Evolutionary conservation across 1,140 invertebrate genomes (phyloP), one percentile per base, ranked within the genome.

Genomic region (Helicoverpa zea): DNA sequence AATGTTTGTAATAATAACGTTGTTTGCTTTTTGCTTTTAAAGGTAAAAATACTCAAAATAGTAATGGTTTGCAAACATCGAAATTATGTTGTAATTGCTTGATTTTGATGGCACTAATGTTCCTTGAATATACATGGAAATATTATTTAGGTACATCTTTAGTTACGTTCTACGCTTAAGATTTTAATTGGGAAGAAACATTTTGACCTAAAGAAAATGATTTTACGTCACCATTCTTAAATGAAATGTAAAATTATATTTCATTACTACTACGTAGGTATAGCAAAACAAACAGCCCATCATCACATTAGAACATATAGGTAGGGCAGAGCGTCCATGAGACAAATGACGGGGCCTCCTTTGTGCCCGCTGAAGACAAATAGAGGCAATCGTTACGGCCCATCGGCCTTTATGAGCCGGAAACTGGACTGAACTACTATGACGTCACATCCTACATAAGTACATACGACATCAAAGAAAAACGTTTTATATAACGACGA

Each of bases 361-460:
- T 84, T 76, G 81, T 84, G 61, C 61, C 58, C 59, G 49, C 13
- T 76, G 47, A 86, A 87, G 86, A 89, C 84, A 87, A 90, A 89
- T 87, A 84, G 83, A 87, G 83, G 84, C 85, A 88, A 87, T 87
- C 83, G 83, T 82, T 83, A 73, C 83, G 84, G 86, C 84, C 83
- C 83, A 89, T 88, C 85, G 88, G 84, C 77, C 79, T 81, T 84
- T 86, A 86, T 82, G 47, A 79, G 61, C 49, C 84, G 85, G 88
- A 88, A 90, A 88, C 85, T 86, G 84, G 82, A 83, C 83, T 86
- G 85, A 84, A 87, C 84, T 54, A 58, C 35, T 58, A 43, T 68
- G 29, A 72, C 66, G 68, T 73, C 47, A 72, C 23, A 16, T 58
- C 18, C 29, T 47, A n/a, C 23, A 7, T 23, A 58, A 74, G 23